Evolutionary conservation across 2,888 invertebrate genomes (phyloP), one percentile per base, ranked within the genome.

Genomic region (Abrostola tripartita): DNA sequence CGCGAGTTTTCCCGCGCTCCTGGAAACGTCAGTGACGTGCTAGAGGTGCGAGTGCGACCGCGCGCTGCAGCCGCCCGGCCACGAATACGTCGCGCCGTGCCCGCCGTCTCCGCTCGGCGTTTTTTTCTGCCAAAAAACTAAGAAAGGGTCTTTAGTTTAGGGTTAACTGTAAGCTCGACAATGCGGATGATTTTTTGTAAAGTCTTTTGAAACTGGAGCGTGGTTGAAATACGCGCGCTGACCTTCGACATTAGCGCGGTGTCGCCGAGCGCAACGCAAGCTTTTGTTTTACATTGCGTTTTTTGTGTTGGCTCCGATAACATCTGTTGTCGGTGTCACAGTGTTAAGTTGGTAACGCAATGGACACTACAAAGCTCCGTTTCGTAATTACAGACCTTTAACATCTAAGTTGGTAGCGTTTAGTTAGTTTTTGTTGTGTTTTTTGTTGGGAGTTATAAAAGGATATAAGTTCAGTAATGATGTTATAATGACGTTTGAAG

Each of bases 121-220:
- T 90, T 91, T 93, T 93, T 92, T 92, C 87, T 85, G 90, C 90
- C 90, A 91, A 93, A 93, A 93, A 93, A 90, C 89, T 84, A 90
- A 90, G 88, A 90, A 93, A 92, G 88, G 90, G 89, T 88, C 89
- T 89, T 87, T 86, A 82, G 82, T 83, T 87, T 91, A 89, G 92
- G 92, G 93, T 93, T 93, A 91, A 91, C 88, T 88, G 90, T 89
- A 85, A 89, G 90, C 85, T 86, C 86, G 53, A 71, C 72, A 79
- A 79, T 79, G 79, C 88, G 86, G 81, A 84, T 84, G 86, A 86
- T 89, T 90, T 86, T 87, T 80, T 81, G 78, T 79, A 55, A 78
- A 82, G 69, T 73, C 79, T 74, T 79, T 77, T 68, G 53, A 79
- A 79, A 82, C 76, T 81, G 82, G 83, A 83, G 82, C 83, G 79